Evolutionary conservation across 1,140 invertebrate genomes (phyloP).

Genomic region (Procambarus virginalis): DNA sequence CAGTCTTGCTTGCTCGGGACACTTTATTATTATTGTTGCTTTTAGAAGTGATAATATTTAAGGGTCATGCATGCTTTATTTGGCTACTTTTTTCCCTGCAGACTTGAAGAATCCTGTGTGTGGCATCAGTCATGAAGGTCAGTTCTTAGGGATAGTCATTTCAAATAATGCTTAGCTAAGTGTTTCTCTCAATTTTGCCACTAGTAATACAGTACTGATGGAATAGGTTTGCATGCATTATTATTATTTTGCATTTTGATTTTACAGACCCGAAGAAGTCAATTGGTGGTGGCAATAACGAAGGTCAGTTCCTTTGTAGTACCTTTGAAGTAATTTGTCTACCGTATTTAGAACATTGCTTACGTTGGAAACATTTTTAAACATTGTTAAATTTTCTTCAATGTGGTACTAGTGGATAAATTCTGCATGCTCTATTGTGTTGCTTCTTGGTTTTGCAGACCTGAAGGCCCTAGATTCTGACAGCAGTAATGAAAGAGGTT

Average conservation of each 20-base stretch:
- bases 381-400: too few species aligned
- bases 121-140: not conserved
- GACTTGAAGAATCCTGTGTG: slow-evolving; percentile 35
- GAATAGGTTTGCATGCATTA: slow-evolving; percentile 17
- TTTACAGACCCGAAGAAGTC: slow-evolving; percentile 50
- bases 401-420: not conserved
- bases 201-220: too few species aligned
- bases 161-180: not conserved
- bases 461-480: slow-evolving; percentile 34
- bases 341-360: too few species aligned
- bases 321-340: too few species aligned
- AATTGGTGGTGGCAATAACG: not conserved
- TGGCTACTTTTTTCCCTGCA: slow-evolving; percentile 20
- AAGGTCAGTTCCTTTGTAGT: not conserved
- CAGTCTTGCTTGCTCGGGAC: too few species aligned
- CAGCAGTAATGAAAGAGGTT: not conserved
- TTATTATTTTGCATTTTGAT: slow-evolving; percentile 32
- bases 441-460: slow-evolving; percentile 52
- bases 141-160: not conserved
- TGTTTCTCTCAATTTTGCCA: not conserved
- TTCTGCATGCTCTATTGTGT: slow-evolving; percentile 22
- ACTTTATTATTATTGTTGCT: not conserved
- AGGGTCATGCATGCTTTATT: slow-evolving; percentile 33
- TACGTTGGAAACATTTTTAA: too few species aligned
- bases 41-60: not conserved